A percentile compares a stretch with the other conserved stretches of the same genome.
Evolutionary conservation across 2,797 vertebrate genomes (phyloP).

Genomic region (Channa striata): DNA sequence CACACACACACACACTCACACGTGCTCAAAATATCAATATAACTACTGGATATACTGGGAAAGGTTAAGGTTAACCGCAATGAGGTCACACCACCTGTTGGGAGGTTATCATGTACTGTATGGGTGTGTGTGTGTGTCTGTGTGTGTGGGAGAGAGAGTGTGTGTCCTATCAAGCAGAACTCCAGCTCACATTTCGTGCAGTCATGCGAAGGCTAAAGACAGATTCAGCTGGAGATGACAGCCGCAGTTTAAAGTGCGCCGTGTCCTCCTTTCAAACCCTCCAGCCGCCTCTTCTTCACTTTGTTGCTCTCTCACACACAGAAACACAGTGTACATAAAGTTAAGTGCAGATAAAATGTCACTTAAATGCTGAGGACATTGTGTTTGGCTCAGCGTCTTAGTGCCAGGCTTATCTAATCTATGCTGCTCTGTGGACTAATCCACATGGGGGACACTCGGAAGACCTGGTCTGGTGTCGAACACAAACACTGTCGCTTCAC

Average conservation of each 20-base stretch:
- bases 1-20: not conserved
- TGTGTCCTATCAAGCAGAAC: constrained; percentile 26
- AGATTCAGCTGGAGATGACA: constrained; percentile 11
- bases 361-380: constrained; percentile 13
- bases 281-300: not conserved
- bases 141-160: constrained; percentile 21
- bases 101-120: constrained; percentile 39
- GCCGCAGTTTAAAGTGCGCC: constrained; percentile 25
- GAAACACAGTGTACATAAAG: constrained; percentile 1
- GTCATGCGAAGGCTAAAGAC: constrained; percentile 35
- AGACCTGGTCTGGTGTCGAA: constrained; percentile 44
- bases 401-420: constrained; percentile 63
- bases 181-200: constrained; percentile 49
- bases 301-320: not conserved
- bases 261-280: not conserved
- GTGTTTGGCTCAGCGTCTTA: constrained; percentile 29
- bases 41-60: not conserved
- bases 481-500: constrained; percentile 20
- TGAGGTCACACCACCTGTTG: constrained; percentile 57
- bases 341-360: constrained; percentile 23
- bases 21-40: constrained; percentile 3
- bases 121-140: constrained; percentile 12
- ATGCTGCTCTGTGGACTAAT: not conserved
- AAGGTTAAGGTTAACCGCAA: constrained; percentile 43
- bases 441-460: constrained; percentile 27